Conservation (phyloP, 2,888 invertebrate species). For the Hemicrepidius hirtus region DNA sequence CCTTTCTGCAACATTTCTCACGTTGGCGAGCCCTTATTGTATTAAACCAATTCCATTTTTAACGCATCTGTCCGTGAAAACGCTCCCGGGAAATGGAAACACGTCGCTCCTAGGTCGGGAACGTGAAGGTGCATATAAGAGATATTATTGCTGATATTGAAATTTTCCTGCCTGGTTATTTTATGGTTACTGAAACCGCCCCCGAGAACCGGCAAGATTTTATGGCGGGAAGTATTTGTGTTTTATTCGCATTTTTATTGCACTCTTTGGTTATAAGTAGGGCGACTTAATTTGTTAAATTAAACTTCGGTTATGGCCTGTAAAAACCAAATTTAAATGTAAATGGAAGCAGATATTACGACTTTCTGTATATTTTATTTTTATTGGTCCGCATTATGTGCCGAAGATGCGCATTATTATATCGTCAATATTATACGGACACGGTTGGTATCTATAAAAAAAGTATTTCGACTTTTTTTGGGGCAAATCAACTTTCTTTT, state of each 20-base stretch:
- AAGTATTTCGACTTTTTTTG: no score
- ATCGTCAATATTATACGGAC: no score
- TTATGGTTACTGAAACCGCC: constrained; percentile 41
- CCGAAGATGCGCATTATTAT: background rate
- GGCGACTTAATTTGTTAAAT: constrained; percentile 40
- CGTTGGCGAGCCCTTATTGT: constrained; percentile 16
- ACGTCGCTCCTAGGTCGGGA: background rate
- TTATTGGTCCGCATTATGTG: constrained; percentile 6
- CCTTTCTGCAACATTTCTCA: constrained; percentile 6
- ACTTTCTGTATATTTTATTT: constrained; percentile 9
- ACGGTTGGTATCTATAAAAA: no score
- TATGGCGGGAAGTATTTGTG: constrained; percentile 44
- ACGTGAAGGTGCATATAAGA: constrained; percentile 4
- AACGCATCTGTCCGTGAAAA: constrained; percentile 14
- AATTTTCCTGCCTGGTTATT: constrained; percentile 42
- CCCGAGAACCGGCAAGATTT: constrained; percentile 34
- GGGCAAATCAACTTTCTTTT: no score
- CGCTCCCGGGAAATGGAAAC: background rate
- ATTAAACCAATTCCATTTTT: constrained; percentile 23
- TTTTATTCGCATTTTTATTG: constrained; percentile 47
- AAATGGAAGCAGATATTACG: constrained; percentile 3
- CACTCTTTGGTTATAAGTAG: constrained; percentile 28
- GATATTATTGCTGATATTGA: constrained; percentile 46
- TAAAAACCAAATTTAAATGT: constrained; percentile 34
- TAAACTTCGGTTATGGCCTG: constrained; percentile 31